Evolutionary conservation across 2,797 vertebrate genomes (phyloP), one percentile per base, ranked within the genome.

Genomic region (Ficedula albicollis): DNA sequence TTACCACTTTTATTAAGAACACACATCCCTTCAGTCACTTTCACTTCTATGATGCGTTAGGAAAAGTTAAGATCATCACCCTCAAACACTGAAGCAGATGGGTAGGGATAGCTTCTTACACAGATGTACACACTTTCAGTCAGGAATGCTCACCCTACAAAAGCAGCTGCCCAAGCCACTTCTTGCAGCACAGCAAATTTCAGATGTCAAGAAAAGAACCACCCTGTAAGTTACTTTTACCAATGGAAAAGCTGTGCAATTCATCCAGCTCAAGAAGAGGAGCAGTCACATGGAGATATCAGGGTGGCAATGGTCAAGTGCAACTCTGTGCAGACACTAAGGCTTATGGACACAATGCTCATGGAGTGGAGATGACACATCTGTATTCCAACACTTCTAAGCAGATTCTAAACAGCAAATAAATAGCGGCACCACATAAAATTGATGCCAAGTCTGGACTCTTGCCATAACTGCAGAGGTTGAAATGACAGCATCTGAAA

Each of bases 351-450:
- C 23, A 34, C 30, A 11, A 4, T 0, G 1, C 22, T 49, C 72
- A 41, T 1, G 26, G n/a, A 68, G 27, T 2, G 5, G 26, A 67
- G 22, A 36, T 27, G n/a, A 60, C 0, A 1, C 3, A 20, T 20
- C 36, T 46, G 9, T 18, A 34, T 13, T 44, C 36, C 44, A 68
- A 29, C 0, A 4, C 18, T 41, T 32, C 27, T 10, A 27, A 32
- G 39, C 29, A 44, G 30, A 55, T 41, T 39, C 36, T 29, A 15
- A 73, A 41, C 26, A 58, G 30, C n/a, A 76, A 58, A 1, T 34
- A 39, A 70, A 52, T 11, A 63, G 7, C 32, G 21, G 15, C 27
- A 55, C 7, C 19, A 68, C 11, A 15, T 22, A 56, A 64, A 91
- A 77, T 0, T 14, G 23, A 51, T 63, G 27, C 27, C 38, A 72